Base-by-base conservation (phyloP, 2,797 vertebrate species). In the Discoglossus pictus region DNA sequence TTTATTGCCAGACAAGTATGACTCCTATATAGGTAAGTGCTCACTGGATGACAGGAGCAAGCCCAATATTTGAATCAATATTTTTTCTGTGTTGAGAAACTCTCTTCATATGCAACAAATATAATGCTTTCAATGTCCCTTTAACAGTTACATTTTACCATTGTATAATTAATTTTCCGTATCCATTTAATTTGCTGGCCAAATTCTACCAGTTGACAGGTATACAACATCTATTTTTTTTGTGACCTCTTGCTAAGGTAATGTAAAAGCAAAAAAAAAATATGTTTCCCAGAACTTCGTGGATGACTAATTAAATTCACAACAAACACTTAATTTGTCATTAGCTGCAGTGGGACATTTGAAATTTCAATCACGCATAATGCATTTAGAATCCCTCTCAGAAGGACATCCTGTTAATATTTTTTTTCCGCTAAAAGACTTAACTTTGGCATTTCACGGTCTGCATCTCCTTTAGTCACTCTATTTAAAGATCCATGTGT, bases 371-470 rank as follows among this genome's bases (percentile, higher is more conserved):
- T 15, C 18, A 36, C 42, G 39, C 38, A 42, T 40, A 56, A 44
- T 18, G 15, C 3, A 10, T 51, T 69, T 13, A 11, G 16, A 40
- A 48, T 48, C 20, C 21, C 16, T 56, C 17, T 35, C 17, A 39
- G 27, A 63, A 31, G 34, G 11, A 48, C 44, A 31, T 50, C 21
- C 21, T 23, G 36, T 17, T 53, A 17, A 64, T 21, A 43, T 54
- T 16, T 31, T 61, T n/a, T 9, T 55, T 46, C n/a, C n/a, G n/a
- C 13, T 54, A 42, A 59, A 61, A 69, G 40, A 61, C 42, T 62
- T 69, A 61, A 48, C 35, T 47, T 27, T 62, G 67, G 43, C 61
- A 70, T 70, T 70, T 70, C 35, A 25, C 10, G 15, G 13, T 58
- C 55, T 58, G 38, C 24, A 2, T 50, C 6, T 12, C 24, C 43